phyloP scores from a whole-genome alignment of 2,797 vertebrate species.

The Ctenopoma kingsleyae region DNA sequence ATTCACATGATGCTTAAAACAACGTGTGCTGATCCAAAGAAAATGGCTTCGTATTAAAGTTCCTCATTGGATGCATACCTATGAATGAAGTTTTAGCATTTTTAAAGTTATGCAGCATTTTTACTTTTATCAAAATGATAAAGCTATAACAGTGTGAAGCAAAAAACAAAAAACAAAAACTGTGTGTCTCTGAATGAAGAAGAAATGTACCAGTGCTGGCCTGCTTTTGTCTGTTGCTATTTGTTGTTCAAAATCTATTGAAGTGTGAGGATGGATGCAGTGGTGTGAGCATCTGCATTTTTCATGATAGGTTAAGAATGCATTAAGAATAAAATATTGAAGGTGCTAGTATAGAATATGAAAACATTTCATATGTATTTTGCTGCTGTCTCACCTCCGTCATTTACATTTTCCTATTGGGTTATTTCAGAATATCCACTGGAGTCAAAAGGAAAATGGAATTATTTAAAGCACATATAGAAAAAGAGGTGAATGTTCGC shows the following conservation, averaged over 20 bases:
- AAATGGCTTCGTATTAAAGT: slow-evolving; percentile 40
- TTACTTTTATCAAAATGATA: background rate
- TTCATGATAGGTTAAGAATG: slow-evolving; percentile 25
- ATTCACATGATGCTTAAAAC: slow-evolving; percentile 8
- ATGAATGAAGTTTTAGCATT: slow-evolving; percentile 41
- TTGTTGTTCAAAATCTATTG: slow-evolving; percentile 15
- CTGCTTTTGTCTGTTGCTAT: slow-evolving; percentile 37
- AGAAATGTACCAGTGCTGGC: slow-evolving; percentile 37
- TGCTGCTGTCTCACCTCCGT: background rate
- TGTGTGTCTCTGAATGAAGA: slow-evolving; percentile 5
- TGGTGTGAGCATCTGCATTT: slow-evolving; percentile 45
- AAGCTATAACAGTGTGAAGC: background rate
- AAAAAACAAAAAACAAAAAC: background rate
- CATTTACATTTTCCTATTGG: slow-evolving; percentile 5
- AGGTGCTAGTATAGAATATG: background rate
- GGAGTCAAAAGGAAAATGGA: background rate
- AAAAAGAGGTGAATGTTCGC: slow-evolving; percentile 4
- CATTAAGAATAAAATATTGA: slow-evolving; percentile 1
- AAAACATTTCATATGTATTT: background rate
- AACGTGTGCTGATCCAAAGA: background rate
- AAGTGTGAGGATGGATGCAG: slow-evolving; percentile 42
- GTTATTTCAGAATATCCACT: background rate
- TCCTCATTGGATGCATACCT: slow-evolving; percentile 13
- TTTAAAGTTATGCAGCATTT: background rate
- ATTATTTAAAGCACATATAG: slow-evolving; percentile 19